These are phyloP conservation scores for Dissostichus mawsoni DNA, from an alignment of 2,113 vertebrate genomes.

Conservation along the genomic window DNA sequence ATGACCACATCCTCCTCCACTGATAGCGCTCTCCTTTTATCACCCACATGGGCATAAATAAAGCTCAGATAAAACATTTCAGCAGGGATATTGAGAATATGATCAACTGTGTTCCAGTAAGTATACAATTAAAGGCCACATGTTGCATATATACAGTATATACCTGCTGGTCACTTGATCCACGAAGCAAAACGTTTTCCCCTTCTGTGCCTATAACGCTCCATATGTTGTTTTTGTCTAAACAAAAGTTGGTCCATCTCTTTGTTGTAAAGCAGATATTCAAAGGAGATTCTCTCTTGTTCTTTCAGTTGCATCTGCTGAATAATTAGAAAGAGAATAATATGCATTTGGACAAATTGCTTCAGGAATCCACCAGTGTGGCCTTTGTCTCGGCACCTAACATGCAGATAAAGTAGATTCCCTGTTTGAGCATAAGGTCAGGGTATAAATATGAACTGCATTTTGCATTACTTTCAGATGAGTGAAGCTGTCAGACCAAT, in stretches of 20 bases:
- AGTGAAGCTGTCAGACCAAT: slow-evolving; percentile 99
- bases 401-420: slow-evolving; percentile 89
- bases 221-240: slow-evolving; percentile 28
- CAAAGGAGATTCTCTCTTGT: background rate
- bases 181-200: slow-evolving; percentile 22
- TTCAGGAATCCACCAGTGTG: slow-evolving; percentile 25
- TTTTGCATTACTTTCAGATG: slow-evolving; percentile 99
- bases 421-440: slow-evolving; percentile 90
- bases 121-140: slow-evolving; percentile 22
- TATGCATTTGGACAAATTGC: slow-evolving; percentile 24
- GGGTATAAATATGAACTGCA: slow-evolving; percentile 98
- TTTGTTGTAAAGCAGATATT: slow-evolving; percentile 18
- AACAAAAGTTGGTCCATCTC: slow-evolving; percentile 5
- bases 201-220: background rate
- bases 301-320: slow-evolving; percentile 16
- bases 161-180: slow-evolving; percentile 46
- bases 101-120: slow-evolving; percentile 39
- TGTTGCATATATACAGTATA: slow-evolving; percentile 24
- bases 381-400: slow-evolving; percentile 77
- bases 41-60: slow-evolving; percentile 72
- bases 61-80: slow-evolving; percentile 55
- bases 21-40: slow-evolving; percentile 69
- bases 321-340: slow-evolving; percentile 28
- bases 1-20: slow-evolving; percentile 73
- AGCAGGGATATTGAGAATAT: slow-evolving; percentile 59